These are phyloP conservation scores for Drosophila parthenogenetica DNA, from an alignment of 2,888 invertebrate genomes.

Conservation along the genomic window DNA sequence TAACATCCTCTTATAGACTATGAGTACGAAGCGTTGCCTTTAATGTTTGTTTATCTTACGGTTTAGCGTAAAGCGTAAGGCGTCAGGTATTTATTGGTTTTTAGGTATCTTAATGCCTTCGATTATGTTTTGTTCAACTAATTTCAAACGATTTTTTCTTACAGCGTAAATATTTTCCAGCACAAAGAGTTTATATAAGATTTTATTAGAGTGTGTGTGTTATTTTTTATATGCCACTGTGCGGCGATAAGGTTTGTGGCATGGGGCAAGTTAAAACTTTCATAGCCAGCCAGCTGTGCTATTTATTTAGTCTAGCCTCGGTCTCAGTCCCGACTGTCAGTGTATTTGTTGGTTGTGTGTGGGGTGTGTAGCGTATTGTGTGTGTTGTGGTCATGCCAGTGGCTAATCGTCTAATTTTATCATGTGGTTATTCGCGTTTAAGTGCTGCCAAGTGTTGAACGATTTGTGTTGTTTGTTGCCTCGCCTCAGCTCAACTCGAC, in stretches of 20 bases:
- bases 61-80: constrained; percentile 39
- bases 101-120: constrained; percentile 48
- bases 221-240: constrained; percentile 34
- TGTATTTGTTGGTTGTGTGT: constrained; percentile 19
- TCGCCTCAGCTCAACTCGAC: constrained; percentile 2
- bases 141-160: constrained; percentile 73
- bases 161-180: constrained; percentile 54
- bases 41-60: constrained; percentile 58
- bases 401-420: constrained; percentile 79
- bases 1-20: constrained; percentile 13
- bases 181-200: constrained; percentile 25
- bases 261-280: constrained; percentile 31
- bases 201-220: constrained; percentile 20
- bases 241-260: constrained; percentile 36
- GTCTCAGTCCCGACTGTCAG: constrained; percentile 38
- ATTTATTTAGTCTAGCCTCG: constrained; percentile 72
- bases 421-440: constrained; percentile 76
- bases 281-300: constrained; percentile 61
- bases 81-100: constrained; percentile 70
- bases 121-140: constrained; percentile 70
- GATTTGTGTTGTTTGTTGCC: constrained; percentile 58
- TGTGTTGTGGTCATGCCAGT: constrained; percentile 39
- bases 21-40: neutral
- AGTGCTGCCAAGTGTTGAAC: constrained; percentile 74
- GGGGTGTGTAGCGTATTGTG: constrained; percentile 8